Base-by-base conservation (phyloP, 2,797 vertebrate genomes). In the Psittacula derbiana region DNA sequence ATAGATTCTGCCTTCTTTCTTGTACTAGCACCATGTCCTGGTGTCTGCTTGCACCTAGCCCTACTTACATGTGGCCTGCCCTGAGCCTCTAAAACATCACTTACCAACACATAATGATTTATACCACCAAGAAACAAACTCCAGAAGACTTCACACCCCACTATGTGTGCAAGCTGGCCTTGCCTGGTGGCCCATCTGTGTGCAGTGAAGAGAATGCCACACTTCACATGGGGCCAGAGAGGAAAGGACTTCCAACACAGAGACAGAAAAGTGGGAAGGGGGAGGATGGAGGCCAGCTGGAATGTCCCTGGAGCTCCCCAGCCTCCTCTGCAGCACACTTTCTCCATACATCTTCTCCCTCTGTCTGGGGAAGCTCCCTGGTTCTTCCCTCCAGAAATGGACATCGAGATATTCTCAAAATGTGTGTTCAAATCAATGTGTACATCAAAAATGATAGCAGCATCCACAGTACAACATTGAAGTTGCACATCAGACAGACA, bases 11-110 rank as follows among this genome's bases (percentile, higher is more conserved):
- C 25, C 53, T 50, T 31, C 36, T 71, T 43, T 46, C 43, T 11
- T 3, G 14, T 49, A 4, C 44, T 14, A 53, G 23, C 16, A 21
- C 62, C 12, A 12, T 19, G 61, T 24, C 36, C 30, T 1, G 4
- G 44, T 20, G 31, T 27, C 38, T 6, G 11, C 74, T 87, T 46
- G 44, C 49, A 38, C 43, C 53, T 28, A 27, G 6, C 10, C n/a
- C 21, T 31, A 5, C 2, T 33, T 24, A 71, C 9, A 10, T 0
- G 0, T 1, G 5, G 19, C 57, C 36, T 33, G 49, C 30, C 38
- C 30, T 11, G 20, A 64, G 69, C 62, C 55, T 58, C 49, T 10
- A 15, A 24, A 25, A 24, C 28, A 13, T 15, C 25, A 4, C 21
- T 27, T 31, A 52, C 33, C 44, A 7, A 12, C 46, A 57, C 11